A percentile compares a stretch with the other conserved stretches of the same genome.
phyloP scores from a whole-genome alignment of 2,113 vertebrate species.

The Eira barbara region DNA sequence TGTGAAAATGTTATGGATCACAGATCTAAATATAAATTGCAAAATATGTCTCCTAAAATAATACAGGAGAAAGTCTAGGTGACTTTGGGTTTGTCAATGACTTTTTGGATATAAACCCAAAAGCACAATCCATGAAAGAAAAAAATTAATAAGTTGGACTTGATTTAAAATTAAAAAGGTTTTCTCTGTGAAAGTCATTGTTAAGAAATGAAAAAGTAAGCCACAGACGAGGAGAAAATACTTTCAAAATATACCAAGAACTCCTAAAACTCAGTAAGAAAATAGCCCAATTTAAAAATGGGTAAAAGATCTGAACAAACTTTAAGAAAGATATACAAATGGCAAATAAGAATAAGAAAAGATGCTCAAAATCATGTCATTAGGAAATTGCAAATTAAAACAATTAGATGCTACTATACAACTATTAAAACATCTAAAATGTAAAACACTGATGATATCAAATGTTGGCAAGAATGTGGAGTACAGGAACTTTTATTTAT shows the following conservation, averaged over 20 bases:
- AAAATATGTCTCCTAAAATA: not conserved
- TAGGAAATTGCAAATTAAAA: not conserved
- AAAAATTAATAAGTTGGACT: not conserved
- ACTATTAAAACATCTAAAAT: not conserved
- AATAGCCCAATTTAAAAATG: not conserved
- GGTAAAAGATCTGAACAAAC: not conserved
- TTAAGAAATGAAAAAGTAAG: not conserved
- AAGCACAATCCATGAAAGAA: not conserved
- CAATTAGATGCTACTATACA: not conserved
- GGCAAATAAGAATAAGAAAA: not conserved
- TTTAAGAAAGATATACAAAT: not conserved
- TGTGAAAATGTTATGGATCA: not conserved
- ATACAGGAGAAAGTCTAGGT: not conserved
- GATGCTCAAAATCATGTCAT: not conserved
- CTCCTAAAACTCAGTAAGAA: not conserved
- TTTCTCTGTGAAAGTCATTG: not conserved
- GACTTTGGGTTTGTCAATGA: not conserved
- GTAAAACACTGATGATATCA: not conserved
- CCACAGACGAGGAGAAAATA: not conserved
- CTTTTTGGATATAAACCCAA: not conserved
- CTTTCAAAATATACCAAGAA: not conserved
- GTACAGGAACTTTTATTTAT: not conserved
- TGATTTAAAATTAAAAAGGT: not conserved
- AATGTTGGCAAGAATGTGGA: not conserved
- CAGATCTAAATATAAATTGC: not conserved